Evolutionary conservation across 2,888 invertebrate genomes (phyloP), one percentile per base, ranked within the genome.

Genomic region (Bibio marci): DNA sequence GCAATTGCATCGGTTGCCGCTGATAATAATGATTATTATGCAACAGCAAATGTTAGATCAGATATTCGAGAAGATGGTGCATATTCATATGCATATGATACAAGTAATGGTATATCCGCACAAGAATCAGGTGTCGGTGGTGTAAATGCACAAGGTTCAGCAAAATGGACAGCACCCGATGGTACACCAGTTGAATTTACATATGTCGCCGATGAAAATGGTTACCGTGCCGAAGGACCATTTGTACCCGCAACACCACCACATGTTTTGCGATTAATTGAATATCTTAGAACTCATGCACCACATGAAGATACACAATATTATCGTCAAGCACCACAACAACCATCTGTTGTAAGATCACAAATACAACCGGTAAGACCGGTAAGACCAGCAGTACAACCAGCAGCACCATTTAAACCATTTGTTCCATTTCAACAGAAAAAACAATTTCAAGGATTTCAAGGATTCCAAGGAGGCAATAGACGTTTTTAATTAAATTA

Each of bases 211-310:
- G 49, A 57, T 44, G 57, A 56, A 44, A 37, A 54, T 28, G 57
- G 57, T 18, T 51, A 46, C 35, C 50, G 52, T 37, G 52, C 55
- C 26, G 17, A 17, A n/a, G 41, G 57, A 4, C 52, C 52, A 38
- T 30, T 44, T 6, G 22, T 47, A 30, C 50, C 53, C 34, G 54
- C 54, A 1, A 49, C 57, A 5, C 57, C 57, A 5, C 48, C 44
- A 30, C 22, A 22, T 22, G 22, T 22, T 6, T 6, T 22, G 4
- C 22, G 22, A 6, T 22, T 22, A 22, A 6, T 22, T 6, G 22
- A 22, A 22, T 22, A 6, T 22, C 22, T 22, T 22, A 22, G 22
- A 22, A 22, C 22, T 22, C 22, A 22, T 22, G 5, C 22, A 22
- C 22, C 4, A 22, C 22, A 4, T 6, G 22, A 22, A 22, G 22